These are phyloP conservation scores for Mus pahari DNA, from an alignment of 2,113 vertebrate genomes.

Conservation along the genomic window DNA sequence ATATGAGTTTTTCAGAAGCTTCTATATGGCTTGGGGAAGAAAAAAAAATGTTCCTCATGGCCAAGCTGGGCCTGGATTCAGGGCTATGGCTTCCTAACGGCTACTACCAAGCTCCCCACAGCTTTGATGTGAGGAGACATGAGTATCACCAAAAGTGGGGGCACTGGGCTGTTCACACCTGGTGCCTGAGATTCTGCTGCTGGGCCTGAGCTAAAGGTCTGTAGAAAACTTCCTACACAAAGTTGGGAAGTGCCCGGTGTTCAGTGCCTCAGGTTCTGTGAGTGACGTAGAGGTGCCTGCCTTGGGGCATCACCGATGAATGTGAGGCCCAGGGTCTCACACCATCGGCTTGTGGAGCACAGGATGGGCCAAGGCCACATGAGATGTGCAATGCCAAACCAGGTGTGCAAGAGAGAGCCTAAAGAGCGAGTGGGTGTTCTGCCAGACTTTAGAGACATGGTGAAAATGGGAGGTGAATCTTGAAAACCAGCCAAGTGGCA, in stretches of 20 bases:
- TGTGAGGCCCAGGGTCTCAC: not conserved
- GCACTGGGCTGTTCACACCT: not conserved
- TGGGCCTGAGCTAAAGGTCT: not conserved
- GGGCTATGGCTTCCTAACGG: not conserved
- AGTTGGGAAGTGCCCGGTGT: not conserved
- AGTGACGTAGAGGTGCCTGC: not conserved
- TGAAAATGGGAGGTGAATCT: not conserved
- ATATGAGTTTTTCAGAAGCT: not conserved
- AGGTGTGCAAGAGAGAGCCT: not conserved
- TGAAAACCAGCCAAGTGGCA: not conserved
- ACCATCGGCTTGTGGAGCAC: not conserved
- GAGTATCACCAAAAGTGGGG: not conserved
- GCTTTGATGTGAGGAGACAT: not conserved
- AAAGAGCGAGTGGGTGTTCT: not conserved
- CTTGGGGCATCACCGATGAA: not conserved
- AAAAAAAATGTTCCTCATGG: not conserved
- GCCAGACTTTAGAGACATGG: not conserved
- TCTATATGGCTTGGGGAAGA: not conserved
- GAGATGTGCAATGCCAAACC: not conserved
- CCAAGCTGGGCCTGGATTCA: not conserved
- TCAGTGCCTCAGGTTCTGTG: not conserved
- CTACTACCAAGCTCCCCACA: not conserved
- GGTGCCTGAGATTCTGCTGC: not conserved
- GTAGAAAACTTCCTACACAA: not conserved
- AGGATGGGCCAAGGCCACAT: not conserved